phyloP scores from a whole-genome alignment of 2,797 vertebrate species.

The Darevskia mixta region DNA sequence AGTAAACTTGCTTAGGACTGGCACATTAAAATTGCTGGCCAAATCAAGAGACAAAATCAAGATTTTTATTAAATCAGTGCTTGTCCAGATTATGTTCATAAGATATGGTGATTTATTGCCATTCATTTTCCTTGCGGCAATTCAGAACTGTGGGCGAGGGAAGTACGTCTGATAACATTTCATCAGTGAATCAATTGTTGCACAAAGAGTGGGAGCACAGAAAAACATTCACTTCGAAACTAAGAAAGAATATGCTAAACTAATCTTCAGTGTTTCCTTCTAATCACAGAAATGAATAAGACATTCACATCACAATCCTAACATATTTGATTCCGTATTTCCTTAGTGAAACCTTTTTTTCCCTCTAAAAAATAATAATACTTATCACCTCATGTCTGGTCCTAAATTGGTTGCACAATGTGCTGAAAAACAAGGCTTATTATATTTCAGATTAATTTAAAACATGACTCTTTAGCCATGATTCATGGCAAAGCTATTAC shows the following conservation, averaged over 20 bases:
- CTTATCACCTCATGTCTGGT: background rate
- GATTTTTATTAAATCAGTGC: background rate
- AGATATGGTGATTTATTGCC: background rate
- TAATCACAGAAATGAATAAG: background rate
- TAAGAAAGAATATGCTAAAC: background rate
- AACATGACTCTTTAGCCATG: too few relatives aligned
- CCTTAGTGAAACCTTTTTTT: background rate
- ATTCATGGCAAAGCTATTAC: too few relatives aligned
- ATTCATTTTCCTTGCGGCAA: background rate
- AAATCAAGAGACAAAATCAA: background rate
- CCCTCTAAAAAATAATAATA: background rate
- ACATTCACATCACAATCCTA: background rate
- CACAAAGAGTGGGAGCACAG: background rate
- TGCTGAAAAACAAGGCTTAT: background rate
- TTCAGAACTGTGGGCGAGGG: background rate
- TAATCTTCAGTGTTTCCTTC: background rate
- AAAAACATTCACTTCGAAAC: background rate
- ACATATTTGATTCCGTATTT: background rate
- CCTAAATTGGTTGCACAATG: background rate
- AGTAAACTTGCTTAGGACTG: background rate
- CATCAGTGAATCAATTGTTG: background rate
- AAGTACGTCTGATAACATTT: background rate
- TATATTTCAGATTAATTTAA: background rate
- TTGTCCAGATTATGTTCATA: background rate
- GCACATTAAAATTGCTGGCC: background rate